Base-by-base conservation (phyloP, 92 coral and sea anemone species). In the Montipora capitata region DNA sequence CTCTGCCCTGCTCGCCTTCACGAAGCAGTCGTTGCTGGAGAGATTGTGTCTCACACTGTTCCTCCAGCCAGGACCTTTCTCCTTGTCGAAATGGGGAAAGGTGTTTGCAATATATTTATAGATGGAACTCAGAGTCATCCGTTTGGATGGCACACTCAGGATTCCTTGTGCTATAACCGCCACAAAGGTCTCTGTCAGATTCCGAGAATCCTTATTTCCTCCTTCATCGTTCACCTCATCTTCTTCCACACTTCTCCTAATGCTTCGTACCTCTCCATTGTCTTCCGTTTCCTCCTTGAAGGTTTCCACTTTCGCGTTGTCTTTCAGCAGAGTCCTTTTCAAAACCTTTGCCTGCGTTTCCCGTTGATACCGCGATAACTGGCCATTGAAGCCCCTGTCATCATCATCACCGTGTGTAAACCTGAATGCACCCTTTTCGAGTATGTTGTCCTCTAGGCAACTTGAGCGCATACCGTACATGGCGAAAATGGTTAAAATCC, bases 41-140 rank as follows among this genome's bases (percentile, higher is more conserved):
- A 97, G 96, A 70, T 97, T 97, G 65, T 97, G 99, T 27, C 99
- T 92, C 17, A 97, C 99, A 68, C 99, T 97, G 77, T 97, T 97
- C 64, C 99, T 93, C 99, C 99, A 97, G 44, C 99, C 99, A 2
- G 99, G 99, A 2, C 99, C 99, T 66, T 97, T 97, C 80, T 97
- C 99, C 69, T 94, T 96, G 77, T 97, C 98, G 52, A 97, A 97
- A 86, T 97, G 99, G 1, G 99, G 96, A 71, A 94, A 97, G 62
- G 94, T 91, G 39, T 87, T 91, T 15, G 99, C 99, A 84, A 97
- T 97, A 87, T 91, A 97, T 91, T 90, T 91, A 90, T 97, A 97
- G 69, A 97, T 97, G 20, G 99, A 97, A 59, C 99, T 97, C 81
- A 97, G 85, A 2, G 99, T 97, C 99, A 97, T 97, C 5, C 99